These are phyloP conservation scores for Solenopsis fugax DNA, from an alignment of 1,140 invertebrate genomes.

Conservation along the genomic window DNA sequence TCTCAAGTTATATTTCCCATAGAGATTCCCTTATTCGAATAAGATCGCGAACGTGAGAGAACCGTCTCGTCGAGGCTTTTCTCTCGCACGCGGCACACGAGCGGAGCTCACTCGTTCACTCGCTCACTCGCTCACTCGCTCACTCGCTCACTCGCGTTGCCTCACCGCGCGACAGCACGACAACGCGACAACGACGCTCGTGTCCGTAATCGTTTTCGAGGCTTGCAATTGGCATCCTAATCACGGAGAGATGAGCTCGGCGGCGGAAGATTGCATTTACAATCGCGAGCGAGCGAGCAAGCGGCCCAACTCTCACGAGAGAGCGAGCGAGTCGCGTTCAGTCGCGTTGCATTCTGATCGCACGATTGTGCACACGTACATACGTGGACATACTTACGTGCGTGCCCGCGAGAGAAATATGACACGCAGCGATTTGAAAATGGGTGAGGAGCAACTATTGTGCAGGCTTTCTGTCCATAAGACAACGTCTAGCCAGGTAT, in stretches of 20 bases:
- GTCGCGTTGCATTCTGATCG: constrained; percentile 70
- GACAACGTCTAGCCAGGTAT: too few relatives aligned
- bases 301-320: constrained; percentile 69
- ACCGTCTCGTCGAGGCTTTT: constrained; percentile 60
- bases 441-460: constrained; percentile 68
- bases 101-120: too few relatives aligned
- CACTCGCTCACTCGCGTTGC: too few relatives aligned
- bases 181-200: constrained; percentile 38
- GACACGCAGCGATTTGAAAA: constrained; percentile 77
- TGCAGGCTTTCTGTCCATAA: too few relatives aligned
- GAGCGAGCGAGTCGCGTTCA: constrained; percentile 65
- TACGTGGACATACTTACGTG: constrained; percentile 18
- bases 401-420: constrained; percentile 74
- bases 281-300: constrained; percentile 25
- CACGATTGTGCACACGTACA: constrained; percentile 60
- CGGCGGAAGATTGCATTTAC: constrained; percentile 61
- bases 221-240: constrained; percentile 53
- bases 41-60: not conserved
- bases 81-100: constrained; percentile 46
- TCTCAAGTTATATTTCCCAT: not conserved
- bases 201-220: constrained; percentile 57
- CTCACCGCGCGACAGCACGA: constrained; percentile 7
- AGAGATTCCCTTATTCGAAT: not conserved
- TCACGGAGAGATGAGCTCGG: constrained; percentile 62
- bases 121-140: too few relatives aligned